Evolutionary conservation across 1,140 invertebrate genomes (phyloP), one percentile per base, ranked within the genome.

Genomic region (Papilio glaucus): DNA sequence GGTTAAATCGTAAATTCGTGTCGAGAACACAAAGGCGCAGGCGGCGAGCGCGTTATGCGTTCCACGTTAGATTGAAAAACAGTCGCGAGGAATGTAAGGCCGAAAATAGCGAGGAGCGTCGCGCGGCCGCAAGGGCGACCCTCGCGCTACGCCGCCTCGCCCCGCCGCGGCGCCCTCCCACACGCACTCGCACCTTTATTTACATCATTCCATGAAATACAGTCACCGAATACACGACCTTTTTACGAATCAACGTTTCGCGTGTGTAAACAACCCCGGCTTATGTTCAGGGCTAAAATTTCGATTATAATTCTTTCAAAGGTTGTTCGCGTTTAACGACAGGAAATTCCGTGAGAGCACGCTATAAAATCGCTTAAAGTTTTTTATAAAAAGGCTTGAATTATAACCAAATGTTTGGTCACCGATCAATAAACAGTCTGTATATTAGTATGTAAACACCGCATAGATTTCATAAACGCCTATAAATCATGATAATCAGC

Each of bases 1-100:
- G n/a, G 33, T 37, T 42, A 7, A 15, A 26, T 41, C 4, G 18
- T 61, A 24, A 71, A 76, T 72, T 37, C 68, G 68, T 73, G 65
- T 75, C 60, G 72, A 76, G 74, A 79, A 83, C 82, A 87, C 85
- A 90, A 88, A 91, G 85, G 74, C 85, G 74, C 80, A 81, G 77
- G 80, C 89, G 84, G 85, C 89, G 80, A 78, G 82, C 85, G 82
- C 87, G 87, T 86, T 90, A 86, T 87, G 84, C 88, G 89, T 89
- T 91, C 82, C 89, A 90, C 88, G 87, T 91, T 90, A 90, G 89
- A 91, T 91, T 89, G 90, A 87, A 91, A 91, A 90, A 88, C 90
- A 90, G 85, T 85, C 86, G 82, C 73, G 82, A 86, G 90, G 90
- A 92, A 92, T 92, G 89, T 87, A 88, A 86, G 84, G 85, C 89